Percentiles rank a stretch among this genome's conserved stretches.
Evolutionary conservation across 2,797 vertebrate genomes (phyloP).

Genomic region (Lophura swinhoii): DNA sequence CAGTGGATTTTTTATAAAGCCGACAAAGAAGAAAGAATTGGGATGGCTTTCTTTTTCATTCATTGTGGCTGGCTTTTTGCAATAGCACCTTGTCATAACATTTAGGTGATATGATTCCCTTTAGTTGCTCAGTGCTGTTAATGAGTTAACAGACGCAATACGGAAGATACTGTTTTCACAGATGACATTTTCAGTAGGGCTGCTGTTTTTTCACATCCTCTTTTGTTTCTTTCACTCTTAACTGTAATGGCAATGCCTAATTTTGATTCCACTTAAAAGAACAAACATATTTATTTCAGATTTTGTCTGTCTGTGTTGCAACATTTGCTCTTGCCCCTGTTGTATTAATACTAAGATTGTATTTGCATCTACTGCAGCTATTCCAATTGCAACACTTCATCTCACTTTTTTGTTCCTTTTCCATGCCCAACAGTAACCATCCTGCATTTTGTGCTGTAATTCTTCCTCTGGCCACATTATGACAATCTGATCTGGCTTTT

Average conservation of each 20-base stretch:
- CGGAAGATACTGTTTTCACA: neutral
- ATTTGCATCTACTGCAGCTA: neutral
- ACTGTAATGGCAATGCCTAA: neutral
- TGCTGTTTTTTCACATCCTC: neutral
- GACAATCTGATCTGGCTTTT: neutral
- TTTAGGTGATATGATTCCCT: neutral
- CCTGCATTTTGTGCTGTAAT: neutral
- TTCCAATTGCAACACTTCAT: neutral
- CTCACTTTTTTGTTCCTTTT: neutral
- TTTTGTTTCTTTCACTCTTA: neutral
- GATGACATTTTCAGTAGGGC: neutral
- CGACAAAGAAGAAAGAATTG: neutral
- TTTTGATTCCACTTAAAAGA: neutral
- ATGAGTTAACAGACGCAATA: neutral
- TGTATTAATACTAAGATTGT: rapidly evolving
- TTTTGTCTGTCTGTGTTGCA: neutral
- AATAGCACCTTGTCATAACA: neutral
- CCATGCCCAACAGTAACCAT: neutral
- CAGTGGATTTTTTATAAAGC: neutral
- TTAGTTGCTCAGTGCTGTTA: neutral
- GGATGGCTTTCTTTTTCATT: neutral
- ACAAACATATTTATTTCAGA: neutral
- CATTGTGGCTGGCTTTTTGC: neutral
- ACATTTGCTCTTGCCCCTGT: neutral
- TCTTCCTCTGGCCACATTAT: neutral